phyloP scores from a whole-genome alignment of 2,888 invertebrate species.

The Sinhomidia bicolor region DNA sequence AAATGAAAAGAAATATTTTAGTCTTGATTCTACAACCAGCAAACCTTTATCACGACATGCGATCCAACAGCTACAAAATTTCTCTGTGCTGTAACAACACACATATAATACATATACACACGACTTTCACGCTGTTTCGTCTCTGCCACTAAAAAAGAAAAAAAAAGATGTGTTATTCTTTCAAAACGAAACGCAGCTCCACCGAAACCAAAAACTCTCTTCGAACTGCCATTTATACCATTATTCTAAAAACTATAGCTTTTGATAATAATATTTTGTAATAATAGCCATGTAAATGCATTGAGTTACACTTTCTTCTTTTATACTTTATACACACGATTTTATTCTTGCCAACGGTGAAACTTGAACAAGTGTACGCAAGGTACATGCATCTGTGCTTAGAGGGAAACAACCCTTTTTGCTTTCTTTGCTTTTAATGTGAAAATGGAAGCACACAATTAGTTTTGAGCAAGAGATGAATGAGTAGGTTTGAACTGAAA shows the following conservation, averaged over 20 bases:
- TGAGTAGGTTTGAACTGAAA: constrained; percentile 59
- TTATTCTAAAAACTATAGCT: neutral
- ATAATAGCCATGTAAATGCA: constrained; percentile 46
- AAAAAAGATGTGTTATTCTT: constrained; percentile 34
- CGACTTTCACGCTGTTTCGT: constrained; percentile 9
- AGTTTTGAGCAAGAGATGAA: constrained; percentile 64
- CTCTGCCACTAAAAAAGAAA: neutral
- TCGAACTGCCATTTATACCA: neutral
- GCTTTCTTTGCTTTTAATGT: constrained; percentile 9
- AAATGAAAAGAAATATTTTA: constrained; percentile 79
- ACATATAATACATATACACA: neutral
- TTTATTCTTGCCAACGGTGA: neutral
- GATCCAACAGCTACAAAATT: constrained; percentile 60
- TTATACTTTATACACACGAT: neutral
- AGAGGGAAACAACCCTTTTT: neutral
- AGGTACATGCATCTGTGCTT: too few relatives aligned
- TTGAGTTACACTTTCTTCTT: neutral
- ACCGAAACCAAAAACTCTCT: neutral
- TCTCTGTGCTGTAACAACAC: neutral
- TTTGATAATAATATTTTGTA: constrained; percentile 23
- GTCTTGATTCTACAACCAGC: constrained; percentile 54
- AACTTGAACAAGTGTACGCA: neutral
- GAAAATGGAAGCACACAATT: constrained; percentile 50
- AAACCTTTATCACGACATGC: constrained; percentile 63
- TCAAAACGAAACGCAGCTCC: neutral